A percentile compares a stretch with the other conserved stretches of the same genome.
phyloP scores from a whole-genome alignment of 2,888 invertebrate species.

The Helobdella robusta region DNA sequence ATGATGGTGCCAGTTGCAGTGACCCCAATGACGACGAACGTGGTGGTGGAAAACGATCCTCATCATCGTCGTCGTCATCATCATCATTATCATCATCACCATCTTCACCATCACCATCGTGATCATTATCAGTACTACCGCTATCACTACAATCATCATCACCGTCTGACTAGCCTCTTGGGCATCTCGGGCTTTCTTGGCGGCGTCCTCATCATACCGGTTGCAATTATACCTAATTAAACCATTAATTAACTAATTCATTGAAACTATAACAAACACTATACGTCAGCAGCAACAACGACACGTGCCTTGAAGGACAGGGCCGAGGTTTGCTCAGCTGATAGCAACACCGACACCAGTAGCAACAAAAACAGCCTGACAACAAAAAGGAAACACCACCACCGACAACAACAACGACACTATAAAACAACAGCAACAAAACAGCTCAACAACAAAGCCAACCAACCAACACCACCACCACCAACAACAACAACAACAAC shows the following conservation, averaged over 20 bases:
- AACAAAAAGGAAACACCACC: too few relatives aligned
- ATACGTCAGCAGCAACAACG: neutral
- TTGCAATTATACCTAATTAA: constrained; percentile 76
- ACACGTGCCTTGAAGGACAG: neutral
- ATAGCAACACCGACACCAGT: too few relatives aligned
- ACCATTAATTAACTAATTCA: neutral
- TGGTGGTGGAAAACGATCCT: neutral
- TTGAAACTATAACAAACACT: neutral
- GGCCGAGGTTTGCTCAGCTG: too few relatives aligned
- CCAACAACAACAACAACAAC: too few relatives aligned
- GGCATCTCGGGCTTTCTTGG: constrained; percentile 86
- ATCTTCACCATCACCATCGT: neutral
- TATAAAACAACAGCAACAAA: neutral
- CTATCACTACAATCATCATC: neutral
- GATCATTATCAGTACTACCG: neutral
- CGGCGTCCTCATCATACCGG: constrained; percentile 90
- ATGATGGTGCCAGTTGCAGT: neutral
- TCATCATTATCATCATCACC: neutral
- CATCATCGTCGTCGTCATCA: neutral
- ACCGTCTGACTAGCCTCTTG: constrained; percentile 62
- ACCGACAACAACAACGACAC: too few relatives aligned
- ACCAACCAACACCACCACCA: too few relatives aligned
- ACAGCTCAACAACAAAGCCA: neutral
- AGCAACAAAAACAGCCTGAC: too few relatives aligned
- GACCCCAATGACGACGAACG: neutral